These are phyloP conservation scores for Alethe castanea DNA, from an alignment of 2,113 vertebrate species.

Conservation along the genomic window DNA sequence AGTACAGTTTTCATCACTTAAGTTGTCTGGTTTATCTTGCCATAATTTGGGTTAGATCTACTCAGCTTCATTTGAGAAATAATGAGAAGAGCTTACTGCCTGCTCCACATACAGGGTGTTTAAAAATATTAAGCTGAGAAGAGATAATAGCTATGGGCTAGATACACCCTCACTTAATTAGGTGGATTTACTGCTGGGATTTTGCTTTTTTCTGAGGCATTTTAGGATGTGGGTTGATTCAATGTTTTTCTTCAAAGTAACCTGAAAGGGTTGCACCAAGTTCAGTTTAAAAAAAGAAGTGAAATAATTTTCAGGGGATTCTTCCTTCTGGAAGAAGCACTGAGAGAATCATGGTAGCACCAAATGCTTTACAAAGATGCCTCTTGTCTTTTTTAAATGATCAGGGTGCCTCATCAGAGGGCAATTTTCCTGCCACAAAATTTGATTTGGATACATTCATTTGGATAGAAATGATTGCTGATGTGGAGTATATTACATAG, in stretches of 20 bases:
- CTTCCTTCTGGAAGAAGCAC: neutral
- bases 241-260: constrained; percentile 38
- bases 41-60: constrained; percentile 36
- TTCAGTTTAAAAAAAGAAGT: neutral
- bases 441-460: neutral
- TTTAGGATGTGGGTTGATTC: constrained; percentile 25
- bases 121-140: constrained; percentile 52
- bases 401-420: neutral
- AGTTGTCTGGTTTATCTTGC: constrained; percentile 39
- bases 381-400: neutral
- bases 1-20: constrained; percentile 26
- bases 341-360: neutral
- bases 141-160: constrained; percentile 27
- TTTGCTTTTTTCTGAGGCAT: constrained; percentile 27
- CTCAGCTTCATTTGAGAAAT: constrained; percentile 45
- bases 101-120: neutral
- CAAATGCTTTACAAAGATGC: neutral
- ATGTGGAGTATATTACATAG: neutral
- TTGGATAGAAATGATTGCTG: neutral
- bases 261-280: neutral
- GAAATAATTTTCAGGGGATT: neutral
- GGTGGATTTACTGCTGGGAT: constrained; percentile 57
- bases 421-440: neutral
- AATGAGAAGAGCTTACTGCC: constrained; percentile 28
- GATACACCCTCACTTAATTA: constrained; percentile 47